Evolutionary conservation across 2,888 invertebrate species (phyloP).

Genomic region (Pammene aurita): DNA sequence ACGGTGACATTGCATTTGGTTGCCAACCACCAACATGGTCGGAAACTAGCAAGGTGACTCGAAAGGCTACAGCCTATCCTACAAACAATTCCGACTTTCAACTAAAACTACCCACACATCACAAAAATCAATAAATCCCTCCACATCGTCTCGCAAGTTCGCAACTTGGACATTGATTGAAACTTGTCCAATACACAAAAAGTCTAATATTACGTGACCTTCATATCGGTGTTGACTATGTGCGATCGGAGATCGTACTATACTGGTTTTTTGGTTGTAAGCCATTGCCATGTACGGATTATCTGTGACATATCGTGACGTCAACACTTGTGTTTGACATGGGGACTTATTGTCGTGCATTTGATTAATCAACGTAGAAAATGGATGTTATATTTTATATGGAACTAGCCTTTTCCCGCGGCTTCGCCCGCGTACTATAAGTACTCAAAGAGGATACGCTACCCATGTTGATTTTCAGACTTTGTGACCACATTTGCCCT

Average conservation of each 20-base stretch:
- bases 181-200: slow-evolving; percentile 7
- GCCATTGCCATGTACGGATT: slow-evolving; percentile 21
- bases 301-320: slow-evolving; percentile 26
- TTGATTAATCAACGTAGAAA: neutral
- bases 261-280: neutral
- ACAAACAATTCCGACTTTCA: neutral
- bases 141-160: slow-evolving; percentile 20
- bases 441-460: too few species aligned
- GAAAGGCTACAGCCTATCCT: too few species aligned
- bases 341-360: neutral
- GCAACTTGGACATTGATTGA: slow-evolving; percentile 36
- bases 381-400: too few species aligned
- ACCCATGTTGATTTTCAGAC: too few species aligned
- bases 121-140: slow-evolving; percentile 14
- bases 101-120: slow-evolving; percentile 11
- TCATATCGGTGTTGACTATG: neutral
- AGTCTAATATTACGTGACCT: neutral
- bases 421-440: too few species aligned
- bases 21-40: too few species aligned
- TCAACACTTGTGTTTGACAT: slow-evolving; percentile 19
- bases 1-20: too few species aligned
- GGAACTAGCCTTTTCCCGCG: too few species aligned
- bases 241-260: neutral
- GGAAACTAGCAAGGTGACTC: too few species aligned
- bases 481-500: too few species aligned